Conservation (phyloP, 2,888 invertebrate genomes). For the Leptopilina myrica region DNA sequence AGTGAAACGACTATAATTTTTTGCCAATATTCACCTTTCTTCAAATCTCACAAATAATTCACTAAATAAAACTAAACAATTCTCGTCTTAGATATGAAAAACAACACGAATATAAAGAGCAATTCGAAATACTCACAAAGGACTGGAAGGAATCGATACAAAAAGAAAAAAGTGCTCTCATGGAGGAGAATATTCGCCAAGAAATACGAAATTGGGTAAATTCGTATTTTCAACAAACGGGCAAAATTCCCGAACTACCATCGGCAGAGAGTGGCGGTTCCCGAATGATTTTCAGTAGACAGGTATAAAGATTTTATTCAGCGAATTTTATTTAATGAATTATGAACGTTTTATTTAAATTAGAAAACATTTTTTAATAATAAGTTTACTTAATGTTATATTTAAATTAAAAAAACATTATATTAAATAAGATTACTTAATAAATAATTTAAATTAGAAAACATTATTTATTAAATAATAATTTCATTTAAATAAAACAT, state of each 20-base stretch:
- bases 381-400: neutral
- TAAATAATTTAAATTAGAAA: too few relatives aligned
- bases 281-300: slow-evolving; percentile 87
- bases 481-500: too few relatives aligned
- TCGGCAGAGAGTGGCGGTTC: slow-evolving; percentile 95
- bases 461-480: too few relatives aligned
- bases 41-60: too few relatives aligned
- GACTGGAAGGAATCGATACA: slow-evolving; percentile 82
- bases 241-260: slow-evolving; percentile 94
- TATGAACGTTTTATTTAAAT: too few relatives aligned
- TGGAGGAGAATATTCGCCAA: slow-evolving; percentile 91
- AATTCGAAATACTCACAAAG: slow-evolving; percentile 84
- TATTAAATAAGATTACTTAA: too few relatives aligned
- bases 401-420: slow-evolving; percentile 6
- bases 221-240: slow-evolving; percentile 88
- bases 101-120: slow-evolving; percentile 83
- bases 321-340: too few relatives aligned
- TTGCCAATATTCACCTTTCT: too few relatives aligned
- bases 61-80: neutral
- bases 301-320: slow-evolving; percentile 74
- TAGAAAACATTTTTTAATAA: too few relatives aligned
- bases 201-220: slow-evolving; percentile 93
- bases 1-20: too few relatives aligned
- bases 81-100: slow-evolving; percentile 60
- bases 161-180: slow-evolving; percentile 84